Evolutionary conservation across 2,888 invertebrate species (phyloP).

Genomic region (Oscheius sp.): DNA sequence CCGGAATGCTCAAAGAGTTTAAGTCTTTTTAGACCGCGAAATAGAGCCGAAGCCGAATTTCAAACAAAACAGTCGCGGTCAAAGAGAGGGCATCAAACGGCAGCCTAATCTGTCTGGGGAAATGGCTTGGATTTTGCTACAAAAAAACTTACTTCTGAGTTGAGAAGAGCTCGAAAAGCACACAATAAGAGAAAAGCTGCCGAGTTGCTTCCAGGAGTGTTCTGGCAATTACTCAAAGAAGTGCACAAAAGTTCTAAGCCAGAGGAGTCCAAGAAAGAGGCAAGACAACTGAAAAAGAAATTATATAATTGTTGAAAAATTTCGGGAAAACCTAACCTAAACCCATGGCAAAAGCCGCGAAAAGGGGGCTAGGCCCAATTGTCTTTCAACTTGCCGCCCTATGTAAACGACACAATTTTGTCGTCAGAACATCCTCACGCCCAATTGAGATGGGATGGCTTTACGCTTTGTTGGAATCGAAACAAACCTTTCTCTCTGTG

Average conservation of each 20-base stretch:
- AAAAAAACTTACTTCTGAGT: slow-evolving; percentile 58
- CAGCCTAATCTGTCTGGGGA: background rate
- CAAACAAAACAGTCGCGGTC: slow-evolving; percentile 29
- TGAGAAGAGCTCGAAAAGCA: slow-evolving; percentile 63
- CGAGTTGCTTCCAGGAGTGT: slow-evolving; percentile 37
- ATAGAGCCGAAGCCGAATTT: slow-evolving; percentile 24
- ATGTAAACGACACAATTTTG: slow-evolving; percentile 16
- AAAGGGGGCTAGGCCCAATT: slow-evolving; percentile 4
- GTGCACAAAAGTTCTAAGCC: slow-evolving; percentile 53
- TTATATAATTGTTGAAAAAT: background rate
- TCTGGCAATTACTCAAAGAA: slow-evolving; percentile 52
- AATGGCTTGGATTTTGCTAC: background rate
- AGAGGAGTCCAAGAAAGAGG: slow-evolving; percentile 52
- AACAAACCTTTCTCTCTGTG: slow-evolving; percentile 58
- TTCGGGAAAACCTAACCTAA: background rate
- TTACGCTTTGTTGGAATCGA: slow-evolving; percentile 8
- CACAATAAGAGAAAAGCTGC: slow-evolving; percentile 59
- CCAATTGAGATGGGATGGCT: background rate
- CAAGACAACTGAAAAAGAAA: slow-evolving; percentile 57
- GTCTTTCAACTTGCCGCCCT: slow-evolving; percentile 23
- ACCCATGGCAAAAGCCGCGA: background rate
- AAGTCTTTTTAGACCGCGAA: slow-evolving; percentile 25
- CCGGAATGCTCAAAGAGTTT: slow-evolving; percentile 26
- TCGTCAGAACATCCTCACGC: slow-evolving; percentile 2
- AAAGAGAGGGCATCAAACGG: slow-evolving; percentile 8